Percentiles rank a stretch among this genome's conserved stretches.
These are phyloP conservation scores for Drosophila busckii DNA, from an alignment of 1,140 invertebrate genomes.

Conservation along the genomic window DNA sequence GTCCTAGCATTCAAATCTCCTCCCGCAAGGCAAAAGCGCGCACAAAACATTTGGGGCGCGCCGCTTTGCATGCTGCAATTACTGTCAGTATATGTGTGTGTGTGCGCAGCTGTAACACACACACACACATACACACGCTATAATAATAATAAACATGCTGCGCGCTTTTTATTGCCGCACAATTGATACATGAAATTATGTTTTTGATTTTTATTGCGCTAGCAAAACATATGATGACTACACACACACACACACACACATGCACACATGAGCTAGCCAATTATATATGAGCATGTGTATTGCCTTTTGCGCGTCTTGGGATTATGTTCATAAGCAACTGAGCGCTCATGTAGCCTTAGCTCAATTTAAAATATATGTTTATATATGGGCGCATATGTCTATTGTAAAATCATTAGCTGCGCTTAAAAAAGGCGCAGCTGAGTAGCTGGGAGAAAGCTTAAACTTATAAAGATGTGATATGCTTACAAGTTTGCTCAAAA, in stretches of 20 bases:
- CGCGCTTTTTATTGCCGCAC: constrained; percentile 59
- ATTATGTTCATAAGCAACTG: constrained; percentile 45
- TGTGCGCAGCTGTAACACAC: constrained; percentile 12
- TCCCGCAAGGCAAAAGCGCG: constrained; percentile 7
- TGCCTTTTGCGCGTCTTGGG: constrained; percentile 32
- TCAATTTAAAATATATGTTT: no score
- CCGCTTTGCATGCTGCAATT: constrained; percentile 32
- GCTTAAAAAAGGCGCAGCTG: no score
- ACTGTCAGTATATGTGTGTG: constrained; percentile 17
- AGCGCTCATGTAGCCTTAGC: no score
- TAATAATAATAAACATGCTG: constrained; percentile 69
- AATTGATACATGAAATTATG: constrained; percentile 74
- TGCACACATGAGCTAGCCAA: constrained; percentile 11
- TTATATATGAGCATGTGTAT: no score
- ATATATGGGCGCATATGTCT: no score
- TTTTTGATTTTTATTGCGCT: constrained; percentile 76
- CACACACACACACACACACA: constrained; percentile 5
- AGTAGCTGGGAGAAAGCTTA: no score
- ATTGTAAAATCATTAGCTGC: no score
- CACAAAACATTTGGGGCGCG: constrained; percentile 38
- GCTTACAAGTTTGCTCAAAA: no score
- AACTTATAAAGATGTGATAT: no score
- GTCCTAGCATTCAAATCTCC: constrained; percentile 44
- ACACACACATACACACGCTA: constrained; percentile 7
- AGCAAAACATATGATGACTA: constrained; percentile 71